Evolutionary conservation across 2,113 vertebrate genomes (phyloP), one percentile per base, ranked within the genome.

Genomic region (Scopus umbretta): DNA sequence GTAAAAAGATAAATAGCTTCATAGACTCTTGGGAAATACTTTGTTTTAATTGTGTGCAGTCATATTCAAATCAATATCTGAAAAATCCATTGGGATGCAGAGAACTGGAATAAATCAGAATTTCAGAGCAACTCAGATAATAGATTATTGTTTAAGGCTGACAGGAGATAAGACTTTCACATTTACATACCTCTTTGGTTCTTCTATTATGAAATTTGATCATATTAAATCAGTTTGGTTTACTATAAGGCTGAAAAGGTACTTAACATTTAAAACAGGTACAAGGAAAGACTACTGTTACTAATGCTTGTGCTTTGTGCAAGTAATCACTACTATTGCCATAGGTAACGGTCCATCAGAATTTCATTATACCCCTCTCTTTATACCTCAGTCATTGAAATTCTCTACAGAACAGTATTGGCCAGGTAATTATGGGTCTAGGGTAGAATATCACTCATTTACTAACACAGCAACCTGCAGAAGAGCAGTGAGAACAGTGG

Each of bases 11-110:
- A 96, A 97, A 95, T 58, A 94, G 74, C 71, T 96, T 94, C 76
- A 70, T 34, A 85, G 58, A 50, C 92, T 96, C 94, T 82, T 91
- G 94, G 89, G 95, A 97, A 95, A 96, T 74, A 88, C 87, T 94
- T 91, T 82, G 81, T 84, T 96, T 92, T 96, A 97, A 95, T 95
- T 97, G 80, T 82, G 65, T 94, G 88, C 83, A 95, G 94, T 94
- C 91, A 91, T 95, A 97, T 91, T 96, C 86, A 95, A 95, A 95
- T 92, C 94, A 89, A 92, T 97, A 94, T 76, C 53, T 90, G 53
- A 95, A 94, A 94, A 95, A 87, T 72, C 53, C 80, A 40, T 61
- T 89, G 94, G 89, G 89, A 92, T 89, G 49, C 42, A 92, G 58
- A 92, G 45, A 91, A 90, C 66, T 94, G 49, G 80, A 95, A 93